Conservation (phyloP, 2,888 invertebrate species). For the Cordilura impudica region DNA sequence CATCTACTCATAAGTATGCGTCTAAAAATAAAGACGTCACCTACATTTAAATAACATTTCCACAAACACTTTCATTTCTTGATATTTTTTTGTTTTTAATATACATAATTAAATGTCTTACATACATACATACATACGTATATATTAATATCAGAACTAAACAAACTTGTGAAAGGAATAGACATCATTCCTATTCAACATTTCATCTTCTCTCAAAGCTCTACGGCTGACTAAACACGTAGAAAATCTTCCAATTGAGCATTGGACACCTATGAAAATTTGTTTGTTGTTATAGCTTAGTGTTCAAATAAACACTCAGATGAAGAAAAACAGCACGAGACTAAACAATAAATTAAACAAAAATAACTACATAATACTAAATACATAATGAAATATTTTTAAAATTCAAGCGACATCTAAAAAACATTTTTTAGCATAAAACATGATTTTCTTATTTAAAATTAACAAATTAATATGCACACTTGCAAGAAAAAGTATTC, state of each 20-base stretch:
- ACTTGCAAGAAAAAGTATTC: no score
- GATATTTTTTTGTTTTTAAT: background rate
- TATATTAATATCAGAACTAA: slow-evolving; percentile 24
- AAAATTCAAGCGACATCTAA: slow-evolving; percentile 4
- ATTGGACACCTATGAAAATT: slow-evolving; percentile 43
- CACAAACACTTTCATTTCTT: slow-evolving; percentile 36
- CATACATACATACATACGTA: background rate
- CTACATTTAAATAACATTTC: slow-evolving; percentile 26
- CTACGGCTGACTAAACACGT: slow-evolving; percentile 28
- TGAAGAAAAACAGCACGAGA: slow-evolving; percentile 26
- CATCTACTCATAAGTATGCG: slow-evolving; percentile 20
- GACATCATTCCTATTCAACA: background rate
- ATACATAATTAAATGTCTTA: slow-evolving; percentile 9
- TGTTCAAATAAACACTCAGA: slow-evolving; percentile 4
- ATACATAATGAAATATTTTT: background rate
- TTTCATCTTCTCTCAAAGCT: slow-evolving; percentile 6
- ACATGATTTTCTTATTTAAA: background rate
- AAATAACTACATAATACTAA: background rate
- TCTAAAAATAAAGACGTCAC: slow-evolving; percentile 48
- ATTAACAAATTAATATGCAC: no score
- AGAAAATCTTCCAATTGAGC: slow-evolving; percentile 35
- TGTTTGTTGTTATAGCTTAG: slow-evolving; percentile 28
- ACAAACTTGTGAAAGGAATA: slow-evolving; percentile 9
- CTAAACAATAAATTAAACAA: slow-evolving; percentile 29
- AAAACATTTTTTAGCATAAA: slow-evolving; percentile 12